Evolutionary conservation across 1,140 invertebrate genomes (phyloP).

Genomic region (Trachymyrmex cornetzi): DNA sequence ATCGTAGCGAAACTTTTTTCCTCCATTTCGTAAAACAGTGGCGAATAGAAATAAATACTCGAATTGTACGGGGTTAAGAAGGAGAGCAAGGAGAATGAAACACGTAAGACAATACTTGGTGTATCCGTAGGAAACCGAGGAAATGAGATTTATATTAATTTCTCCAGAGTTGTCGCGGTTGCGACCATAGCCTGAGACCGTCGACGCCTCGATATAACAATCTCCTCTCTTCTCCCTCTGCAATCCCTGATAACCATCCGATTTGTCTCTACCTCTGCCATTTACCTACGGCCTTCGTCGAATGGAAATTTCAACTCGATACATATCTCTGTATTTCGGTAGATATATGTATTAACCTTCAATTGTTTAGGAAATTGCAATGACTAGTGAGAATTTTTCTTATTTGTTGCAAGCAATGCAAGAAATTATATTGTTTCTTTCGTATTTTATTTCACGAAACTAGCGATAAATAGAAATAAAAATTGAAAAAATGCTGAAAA

Average conservation of each 20-base stretch:
- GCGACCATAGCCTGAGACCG: conserved; percentile 56
- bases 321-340: conserved; percentile 6
- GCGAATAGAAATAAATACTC: conserved; percentile 27
- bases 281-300: neutral
- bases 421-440: neutral
- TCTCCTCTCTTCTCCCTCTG: neutral
- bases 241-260: neutral
- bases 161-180: conserved; percentile 75
- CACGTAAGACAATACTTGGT: conserved; percentile 76
- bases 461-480: neutral
- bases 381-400: neutral
- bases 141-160: conserved; percentile 82
- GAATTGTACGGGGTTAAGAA: conserved; percentile 46
- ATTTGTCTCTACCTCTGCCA: conserved; percentile 27
- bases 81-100: conserved; percentile 33
- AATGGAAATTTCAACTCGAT: conserved; percentile 33
- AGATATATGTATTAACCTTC: neutral
- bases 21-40: neutral
- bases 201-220: conserved; percentile 29
- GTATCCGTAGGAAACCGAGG: conserved; percentile 61
- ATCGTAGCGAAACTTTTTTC: neutral
- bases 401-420: neutral
- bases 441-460: neutral
- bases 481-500: conserved; percentile 10
- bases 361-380: neutral